Conservation (phyloP, 2,888 invertebrate genomes). For the Leptopterna dolabrata region DNA sequence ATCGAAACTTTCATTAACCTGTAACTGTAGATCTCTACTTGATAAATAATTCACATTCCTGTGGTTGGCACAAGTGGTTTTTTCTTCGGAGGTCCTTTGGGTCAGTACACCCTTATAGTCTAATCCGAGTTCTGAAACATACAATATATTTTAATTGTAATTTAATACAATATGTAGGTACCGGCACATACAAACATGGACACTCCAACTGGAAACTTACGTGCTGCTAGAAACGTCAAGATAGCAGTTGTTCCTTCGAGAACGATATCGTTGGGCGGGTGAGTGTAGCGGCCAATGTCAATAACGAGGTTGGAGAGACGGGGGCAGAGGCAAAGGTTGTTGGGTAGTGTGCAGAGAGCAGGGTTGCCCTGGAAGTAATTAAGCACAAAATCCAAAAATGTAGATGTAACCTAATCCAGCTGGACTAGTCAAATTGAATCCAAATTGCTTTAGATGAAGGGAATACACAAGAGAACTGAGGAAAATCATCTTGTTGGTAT, state of each 20-base stretch:
- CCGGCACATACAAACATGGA: no score
- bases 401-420: no score
- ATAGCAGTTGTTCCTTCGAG: slow-evolving; percentile 74
- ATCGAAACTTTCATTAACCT: slow-evolving; percentile 38
- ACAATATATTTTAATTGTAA: neutral
- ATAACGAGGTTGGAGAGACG: slow-evolving; percentile 74
- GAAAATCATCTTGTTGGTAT: no score
- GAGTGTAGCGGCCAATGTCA: slow-evolving; percentile 71
- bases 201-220: slow-evolving; percentile 34
- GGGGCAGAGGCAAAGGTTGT: slow-evolving; percentile 75
- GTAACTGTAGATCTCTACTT: slow-evolving; percentile 38
- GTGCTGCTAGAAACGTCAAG: slow-evolving; percentile 67
- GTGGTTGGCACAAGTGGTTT: slow-evolving; percentile 6
- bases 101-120: slow-evolving; percentile 55
- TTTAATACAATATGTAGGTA: no score
- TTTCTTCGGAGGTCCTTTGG: neutral
- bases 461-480: no score
- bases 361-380: slow-evolving; percentile 72
- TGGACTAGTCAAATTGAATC: no score
- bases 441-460: no score
- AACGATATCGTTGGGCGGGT: slow-evolving; percentile 75
- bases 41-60: slow-evolving; percentile 38
- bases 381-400: no score
- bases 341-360: slow-evolving; percentile 73
- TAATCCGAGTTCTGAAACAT: slow-evolving; percentile 55